Base-by-base conservation (phyloP, 2,797 vertebrate species). In the Acipenser oxyrinchus region DNA sequence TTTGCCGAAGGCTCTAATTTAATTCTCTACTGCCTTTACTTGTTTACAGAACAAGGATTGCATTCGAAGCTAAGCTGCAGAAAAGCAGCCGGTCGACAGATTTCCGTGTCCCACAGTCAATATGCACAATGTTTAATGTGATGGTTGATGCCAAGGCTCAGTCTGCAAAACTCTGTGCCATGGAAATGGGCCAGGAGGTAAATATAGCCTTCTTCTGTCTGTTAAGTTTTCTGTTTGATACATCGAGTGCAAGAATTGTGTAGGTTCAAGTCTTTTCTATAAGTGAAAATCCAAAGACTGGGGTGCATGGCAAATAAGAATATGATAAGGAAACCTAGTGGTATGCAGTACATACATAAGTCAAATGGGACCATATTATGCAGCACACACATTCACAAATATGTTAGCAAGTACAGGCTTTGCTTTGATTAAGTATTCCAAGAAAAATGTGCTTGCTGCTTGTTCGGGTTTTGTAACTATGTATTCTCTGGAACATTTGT, bases 121-220 rank as follows among this genome's bases (percentile, higher is more conserved):
- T 99, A 92, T 99, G 97, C 93, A 99, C 97, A 85, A 99, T 99
- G 97, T 98, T 97, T 88, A 99, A 99, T 73, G 95, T 99, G 87
- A 98, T 99, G 97, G 97, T 99, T 81, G 97, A 99, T 76, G 97
- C 97, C 88, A 99, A 99, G 93, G 94, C 97, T 86, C 97, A 99
- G 74, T 99, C 96, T 75, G 95, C 95, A 82, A 99, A 99, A 91
- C 88, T 99, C 77, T 99, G 97, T 77, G 97, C 94, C 71, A 97
- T 99, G 96, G 97, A 98, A 88, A 90, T 98, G 93, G 96, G 96
- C 83, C 94, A 97, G 88, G 97, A 99, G 94, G 96, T 98, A 95
- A 83, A 79, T 51, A 72, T 66, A 73, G 71, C 72, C 72, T 75
- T 77, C 73, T 66, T 61, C 69, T 63, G 50, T 65, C 68, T 68